Conservation (phyloP, 2,888 invertebrate genomes). For the Drosophila parthenogenetica region DNA sequence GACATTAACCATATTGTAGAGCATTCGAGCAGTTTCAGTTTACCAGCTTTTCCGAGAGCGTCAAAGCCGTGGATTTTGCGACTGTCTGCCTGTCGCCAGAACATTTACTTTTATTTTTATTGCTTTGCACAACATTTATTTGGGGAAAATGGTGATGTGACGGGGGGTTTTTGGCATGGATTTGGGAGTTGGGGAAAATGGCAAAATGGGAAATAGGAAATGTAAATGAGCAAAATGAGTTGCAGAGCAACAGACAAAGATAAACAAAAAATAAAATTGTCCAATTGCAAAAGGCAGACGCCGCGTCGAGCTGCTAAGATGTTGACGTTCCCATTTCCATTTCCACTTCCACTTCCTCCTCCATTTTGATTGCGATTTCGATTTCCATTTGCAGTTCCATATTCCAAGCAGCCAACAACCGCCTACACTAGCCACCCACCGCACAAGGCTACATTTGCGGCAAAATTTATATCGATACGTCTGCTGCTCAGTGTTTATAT, state of each 20-base stretch:
- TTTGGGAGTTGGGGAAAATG: too few species aligned
- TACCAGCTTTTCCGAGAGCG: conserved; percentile 2
- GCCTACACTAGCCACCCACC: neutral
- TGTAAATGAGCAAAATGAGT: conserved; percentile 69
- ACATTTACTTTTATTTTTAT: conserved; percentile 60
- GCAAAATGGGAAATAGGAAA: conserved; percentile 54
- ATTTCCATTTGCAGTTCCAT: conserved; percentile 45
- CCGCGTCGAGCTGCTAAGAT: conserved; percentile 44
- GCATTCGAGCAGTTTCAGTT: conserved; percentile 16
- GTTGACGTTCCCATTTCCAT: conserved; percentile 53
- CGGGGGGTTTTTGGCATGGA: conserved; percentile 2
- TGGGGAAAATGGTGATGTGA: conserved; percentile 22
- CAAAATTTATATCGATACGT: conserved; percentile 36
- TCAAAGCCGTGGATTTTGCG: conserved; percentile 17
- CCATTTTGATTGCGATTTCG: conserved; percentile 50
- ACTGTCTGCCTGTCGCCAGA: conserved; percentile 33
- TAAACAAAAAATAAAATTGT: conserved; percentile 69
- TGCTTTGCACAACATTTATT: conserved; percentile 64
- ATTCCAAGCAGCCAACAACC: neutral
- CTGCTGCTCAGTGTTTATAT: conserved; percentile 4
- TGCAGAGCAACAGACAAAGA: conserved; percentile 55
- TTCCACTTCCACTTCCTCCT: conserved; percentile 17
- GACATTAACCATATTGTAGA: conserved; percentile 32
- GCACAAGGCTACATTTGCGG: neutral
- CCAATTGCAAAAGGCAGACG: conserved; percentile 53